Conservation (phyloP, 1,140 invertebrate species). For the Drosophila sp. region DNA sequence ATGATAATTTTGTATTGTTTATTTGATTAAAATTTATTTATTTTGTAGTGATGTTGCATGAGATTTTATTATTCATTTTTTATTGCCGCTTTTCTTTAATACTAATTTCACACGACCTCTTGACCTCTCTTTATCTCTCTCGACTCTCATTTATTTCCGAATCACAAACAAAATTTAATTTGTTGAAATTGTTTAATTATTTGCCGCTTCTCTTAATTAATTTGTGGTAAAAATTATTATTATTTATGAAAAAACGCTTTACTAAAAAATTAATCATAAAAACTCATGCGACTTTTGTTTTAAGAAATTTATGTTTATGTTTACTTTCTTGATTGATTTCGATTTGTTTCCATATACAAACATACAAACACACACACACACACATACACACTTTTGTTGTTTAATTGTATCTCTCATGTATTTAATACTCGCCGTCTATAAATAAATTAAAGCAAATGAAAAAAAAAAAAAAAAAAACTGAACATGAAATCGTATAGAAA, state of each 20-base stretch:
- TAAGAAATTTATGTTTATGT: slow-evolving; percentile 72
- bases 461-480: slow-evolving; percentile 49
- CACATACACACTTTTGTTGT: slow-evolving; percentile 61
- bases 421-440: slow-evolving; percentile 75
- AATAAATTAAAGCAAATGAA: slow-evolving; percentile 67
- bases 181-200: slow-evolving; percentile 39
- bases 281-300: slow-evolving; percentile 82
- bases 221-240: slow-evolving; percentile 47
- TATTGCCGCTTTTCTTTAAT: slow-evolving; percentile 72
- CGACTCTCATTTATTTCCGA: slow-evolving; percentile 38
- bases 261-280: slow-evolving; percentile 83
- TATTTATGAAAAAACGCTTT: slow-evolving; percentile 49
- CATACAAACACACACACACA: slow-evolving; percentile 16
- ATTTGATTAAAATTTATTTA: slow-evolving; percentile 68
- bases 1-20: slow-evolving; percentile 67
- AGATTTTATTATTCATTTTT: slow-evolving; percentile 83
- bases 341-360: slow-evolving; percentile 20
- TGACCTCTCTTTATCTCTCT: slow-evolving; percentile 47
- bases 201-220: slow-evolving; percentile 47
- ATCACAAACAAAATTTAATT: slow-evolving; percentile 41
- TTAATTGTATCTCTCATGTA: slow-evolving; percentile 78
- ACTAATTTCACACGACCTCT: slow-evolving; percentile 74
- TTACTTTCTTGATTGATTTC: slow-evolving; percentile 54
- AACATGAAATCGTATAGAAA: slow-evolving; percentile 48
- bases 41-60: slow-evolving; percentile 82